Evolutionary conservation across 1,140 invertebrate species (phyloP), one percentile per base, ranked within the genome.

Genomic region (Stegodyphus dumicola): DNA sequence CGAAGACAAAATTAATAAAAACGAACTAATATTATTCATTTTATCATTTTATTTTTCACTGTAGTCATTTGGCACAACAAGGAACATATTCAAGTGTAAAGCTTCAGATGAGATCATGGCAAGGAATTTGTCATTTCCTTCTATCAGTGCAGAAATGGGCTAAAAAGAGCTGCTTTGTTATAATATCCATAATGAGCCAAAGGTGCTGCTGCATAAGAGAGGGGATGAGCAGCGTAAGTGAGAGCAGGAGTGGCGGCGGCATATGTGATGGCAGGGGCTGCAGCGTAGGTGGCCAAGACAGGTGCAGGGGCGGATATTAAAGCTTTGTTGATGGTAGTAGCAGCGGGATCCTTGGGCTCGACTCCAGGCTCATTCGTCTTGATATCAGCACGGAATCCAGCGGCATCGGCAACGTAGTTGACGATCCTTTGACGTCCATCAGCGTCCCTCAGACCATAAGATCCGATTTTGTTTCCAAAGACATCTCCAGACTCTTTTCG

Each of bases 351-450:
- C 49, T 88, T 85, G 7, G 86, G 7, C 11, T 88, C 88, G 52
- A 88, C 80, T 67, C 88, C 88, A 4, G 88, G 88, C 81, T 89
- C 88, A 33, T 89, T 89, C 73, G 88, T 87, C 65, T 87, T 79
- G 71, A 89, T 87, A 52, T 81, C 76, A 54, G 87, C 88, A 15
- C 87, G 53, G 76, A 88, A 88, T 33, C 87, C 87, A 33, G 48
- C 51, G 18, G 78, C 84, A 78, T 89, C 88, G 64, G 88, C 88
- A 56, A 88, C 86, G 76, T 89, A 89, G 73, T 88, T 88, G 9
- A 89, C 89, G 17, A 89, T 75, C 9, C 89, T 86, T 6, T 77
- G 33, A 66, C 89, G 85, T 11, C 89, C 89, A 54, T 89, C 89
- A 76, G 87, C 85, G 17, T 88, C 88, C 64, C 83, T 52, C 6